Base-by-base conservation (phyloP, 2,113 vertebrate species). In the human region DNA sequence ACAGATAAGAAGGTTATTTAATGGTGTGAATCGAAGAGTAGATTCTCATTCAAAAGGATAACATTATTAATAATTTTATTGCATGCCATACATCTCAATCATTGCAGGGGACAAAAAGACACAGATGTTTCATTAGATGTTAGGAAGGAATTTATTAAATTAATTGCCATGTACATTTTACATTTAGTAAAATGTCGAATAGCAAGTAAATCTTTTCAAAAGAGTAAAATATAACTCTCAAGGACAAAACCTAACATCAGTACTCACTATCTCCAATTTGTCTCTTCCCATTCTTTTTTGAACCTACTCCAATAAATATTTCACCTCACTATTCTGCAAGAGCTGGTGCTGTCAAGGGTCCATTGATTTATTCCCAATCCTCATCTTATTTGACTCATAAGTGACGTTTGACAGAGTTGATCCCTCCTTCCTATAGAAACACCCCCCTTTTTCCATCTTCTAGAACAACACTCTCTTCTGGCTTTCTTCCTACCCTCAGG, bases 61-160 rank as follows among this genome's bases (percentile, higher is more conserved):
- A 70, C 2, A 45, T 98, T 98, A 97, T 98, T 97, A 98, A 98
- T 97, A 98, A 90, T 72, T 92, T 97, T 76, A 48, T 91, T 97
- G 38, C 80, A 98, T 95, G 83, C 78, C 93, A 98, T 97, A 98
- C 43, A 97, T 98, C 97, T 98, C 98, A 98, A 94, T 98, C 97
- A 98, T 92, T 85, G 96, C 88, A 98, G 35, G 97, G 93, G 97
- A 97, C 95, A 98, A 98, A 98, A 97, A 97, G 85, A 93, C 98
- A 96, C 97, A 98, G 98, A 98, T 98, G 97, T 98, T 98, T 98
- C 83, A 98, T 96, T 98, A 98, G 68, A 97, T 96, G 89, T 86
- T 93, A 90, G 97, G 95, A 97, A 98, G 80, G 66, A 89, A 97
- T 97, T 96, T 96, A 97, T 96, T 98, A 93, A 97, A 96, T 96